Conservation (phyloP, 2,797 vertebrate species). For the Myotis vivesi region DNA sequence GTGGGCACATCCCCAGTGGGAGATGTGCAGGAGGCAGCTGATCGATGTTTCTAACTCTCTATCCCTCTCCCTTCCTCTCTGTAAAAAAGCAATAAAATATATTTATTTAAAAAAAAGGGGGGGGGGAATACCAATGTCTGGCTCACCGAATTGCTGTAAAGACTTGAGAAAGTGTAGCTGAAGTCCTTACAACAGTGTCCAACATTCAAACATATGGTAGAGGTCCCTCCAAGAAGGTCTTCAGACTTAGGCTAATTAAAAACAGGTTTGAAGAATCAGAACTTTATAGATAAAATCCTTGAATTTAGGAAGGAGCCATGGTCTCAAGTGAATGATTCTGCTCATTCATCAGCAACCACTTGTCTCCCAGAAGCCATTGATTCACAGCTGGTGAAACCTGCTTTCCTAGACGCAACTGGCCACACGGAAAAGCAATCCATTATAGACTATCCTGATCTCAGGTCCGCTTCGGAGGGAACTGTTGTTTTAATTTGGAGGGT, state of each 20-base stretch:
- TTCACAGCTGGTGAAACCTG: background rate
- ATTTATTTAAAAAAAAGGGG: too few relatives aligned
- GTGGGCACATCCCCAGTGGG: too few relatives aligned
- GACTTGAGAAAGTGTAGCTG: background rate
- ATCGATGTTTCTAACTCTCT: too few relatives aligned
- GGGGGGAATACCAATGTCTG: background rate
- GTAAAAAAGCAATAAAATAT: too few relatives aligned
- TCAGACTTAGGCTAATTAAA: background rate
- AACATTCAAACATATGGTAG: background rate
- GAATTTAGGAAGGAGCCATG: background rate
- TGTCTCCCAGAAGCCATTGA: background rate
- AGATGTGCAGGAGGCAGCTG: too few relatives aligned
- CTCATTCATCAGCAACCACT: background rate
- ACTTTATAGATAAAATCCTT: slow-evolving; percentile 17
- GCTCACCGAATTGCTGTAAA: background rate
- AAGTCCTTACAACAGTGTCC: background rate
- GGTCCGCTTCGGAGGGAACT: background rate
- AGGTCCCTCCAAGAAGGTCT: background rate
- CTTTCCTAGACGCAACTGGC: background rate
- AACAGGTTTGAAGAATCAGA: slow-evolving; percentile 32
- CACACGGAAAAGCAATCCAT: background rate
- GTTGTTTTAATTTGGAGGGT: background rate
- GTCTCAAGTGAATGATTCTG: slow-evolving; percentile 5
- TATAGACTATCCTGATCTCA: background rate
- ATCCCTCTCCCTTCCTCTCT: too few relatives aligned